These are phyloP conservation scores for Bombycilla garrulus DNA, from an alignment of 2,113 vertebrate genomes.

Conservation along the genomic window DNA sequence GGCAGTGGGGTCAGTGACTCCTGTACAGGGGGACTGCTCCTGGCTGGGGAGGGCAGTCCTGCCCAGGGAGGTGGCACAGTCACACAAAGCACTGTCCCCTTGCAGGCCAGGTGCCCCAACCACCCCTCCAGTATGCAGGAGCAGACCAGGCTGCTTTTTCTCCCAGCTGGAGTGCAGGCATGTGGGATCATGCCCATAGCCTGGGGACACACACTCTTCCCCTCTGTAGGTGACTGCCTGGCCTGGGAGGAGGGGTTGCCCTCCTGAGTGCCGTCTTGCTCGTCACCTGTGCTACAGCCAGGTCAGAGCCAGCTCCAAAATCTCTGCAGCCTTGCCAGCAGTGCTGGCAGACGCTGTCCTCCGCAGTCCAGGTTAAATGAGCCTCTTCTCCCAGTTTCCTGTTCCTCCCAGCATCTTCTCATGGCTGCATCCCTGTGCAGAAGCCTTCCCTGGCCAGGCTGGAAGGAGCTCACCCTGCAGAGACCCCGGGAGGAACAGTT, in stretches of 20 bases:
- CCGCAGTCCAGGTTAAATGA: conserved; percentile 52
- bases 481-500: not conserved
- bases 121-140: not conserved
- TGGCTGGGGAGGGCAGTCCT: not conserved
- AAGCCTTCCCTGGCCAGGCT: not conserved
- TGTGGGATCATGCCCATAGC: not conserved
- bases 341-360: conserved; percentile 34
- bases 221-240: not conserved
- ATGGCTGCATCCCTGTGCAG: not conserved
- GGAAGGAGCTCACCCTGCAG: not conserved
- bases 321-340: conserved; percentile 41
- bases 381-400: not conserved
- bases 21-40: not conserved
- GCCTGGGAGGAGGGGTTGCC: not conserved
- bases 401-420: not conserved
- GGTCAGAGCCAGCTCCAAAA: conserved; percentile 31
- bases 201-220: not conserved
- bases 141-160: not conserved
- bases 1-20: not conserved
- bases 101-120: not conserved
- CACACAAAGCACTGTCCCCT: not conserved
- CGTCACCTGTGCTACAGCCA: not conserved
- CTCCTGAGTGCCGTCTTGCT: not conserved
- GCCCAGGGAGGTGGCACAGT: not conserved
- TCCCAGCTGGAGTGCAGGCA: not conserved